Evolutionary conservation across 1,140 invertebrate species (phyloP).

Genomic region (Drosophila murphyi): DNA sequence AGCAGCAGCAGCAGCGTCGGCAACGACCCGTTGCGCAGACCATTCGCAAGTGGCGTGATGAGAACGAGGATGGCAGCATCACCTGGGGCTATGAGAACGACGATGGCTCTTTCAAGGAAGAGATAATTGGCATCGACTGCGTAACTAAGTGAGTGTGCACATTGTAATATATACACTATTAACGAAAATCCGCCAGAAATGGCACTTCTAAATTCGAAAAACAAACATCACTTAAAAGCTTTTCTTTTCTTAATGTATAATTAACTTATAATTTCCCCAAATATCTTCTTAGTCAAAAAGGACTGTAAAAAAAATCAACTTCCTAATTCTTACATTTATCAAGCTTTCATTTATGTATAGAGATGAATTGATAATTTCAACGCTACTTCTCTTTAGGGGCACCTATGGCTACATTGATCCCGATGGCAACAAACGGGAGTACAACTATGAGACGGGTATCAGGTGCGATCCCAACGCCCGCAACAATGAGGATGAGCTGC

Average conservation of each 20-base stretch:
- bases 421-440: slow-evolving; percentile 90
- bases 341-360: too few relatives aligned
- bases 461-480: slow-evolving; percentile 88
- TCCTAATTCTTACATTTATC: too few relatives aligned
- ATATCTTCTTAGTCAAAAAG: too few relatives aligned
- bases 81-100: slow-evolving; percentile 95
- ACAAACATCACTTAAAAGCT: too few relatives aligned
- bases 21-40: slow-evolving; percentile 89
- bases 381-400: slow-evolving; percentile 85
- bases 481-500: slow-evolving; percentile 86
- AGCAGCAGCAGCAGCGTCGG: slow-evolving; percentile 63
- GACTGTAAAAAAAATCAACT: not conserved
- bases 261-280: too few relatives aligned
- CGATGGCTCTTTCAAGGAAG: slow-evolving; percentile 89
- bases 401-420: slow-evolving; percentile 94
- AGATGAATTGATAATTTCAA: not conserved
- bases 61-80: slow-evolving; percentile 92
- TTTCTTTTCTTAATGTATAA: too few relatives aligned
- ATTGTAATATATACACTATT: too few relatives aligned
- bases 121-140: slow-evolving; percentile 92
- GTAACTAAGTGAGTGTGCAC: slow-evolving; percentile 86
- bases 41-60: slow-evolving; percentile 90
- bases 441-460: slow-evolving; percentile 90
- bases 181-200: too few relatives aligned
- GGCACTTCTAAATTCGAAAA: too few relatives aligned